A percentile compares a stretch with the other conserved stretches of the same genome.
phyloP scores from a whole-genome alignment of 2,888 invertebrate species.

The Dolichopus griseipennis region DNA sequence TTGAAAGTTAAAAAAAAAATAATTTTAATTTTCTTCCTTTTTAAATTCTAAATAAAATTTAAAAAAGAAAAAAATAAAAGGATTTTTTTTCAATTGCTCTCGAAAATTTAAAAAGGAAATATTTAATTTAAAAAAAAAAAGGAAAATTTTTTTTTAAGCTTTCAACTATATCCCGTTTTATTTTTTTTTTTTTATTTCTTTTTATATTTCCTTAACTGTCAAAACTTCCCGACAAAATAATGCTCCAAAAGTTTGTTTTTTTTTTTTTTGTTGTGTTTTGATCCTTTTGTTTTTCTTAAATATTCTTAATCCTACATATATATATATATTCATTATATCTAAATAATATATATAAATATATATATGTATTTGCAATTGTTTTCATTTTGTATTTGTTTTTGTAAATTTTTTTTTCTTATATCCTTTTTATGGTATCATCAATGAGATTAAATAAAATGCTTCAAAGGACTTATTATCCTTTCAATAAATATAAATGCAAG shows the following conservation, averaged over 20 bases:
- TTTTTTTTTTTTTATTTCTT: background rate
- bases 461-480: constrained; percentile 6
- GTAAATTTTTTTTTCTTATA: background rate
- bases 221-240: background rate
- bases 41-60: too few species aligned
- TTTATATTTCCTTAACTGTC: background rate
- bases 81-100: background rate
- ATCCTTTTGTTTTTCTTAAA: background rate
- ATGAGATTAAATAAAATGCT: constrained; percentile 6
- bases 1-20: too few species aligned
- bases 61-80: background rate
- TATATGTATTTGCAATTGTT: background rate
- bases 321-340: too few species aligned
- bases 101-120: background rate
- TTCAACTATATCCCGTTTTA: background rate
- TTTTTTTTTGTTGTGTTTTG: background rate
- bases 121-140: too few species aligned
- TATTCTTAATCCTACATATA: background rate
- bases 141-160: background rate
- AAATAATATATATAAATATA: too few species aligned
- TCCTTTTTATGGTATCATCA: constrained; percentile 1
- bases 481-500: constrained; percentile 6
- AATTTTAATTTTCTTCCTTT: too few species aligned
- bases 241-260: background rate
- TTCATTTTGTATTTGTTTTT: background rate